Base-by-base conservation (phyloP, 2,888 invertebrate genomes). In the Ctenicera cuprea region DNA sequence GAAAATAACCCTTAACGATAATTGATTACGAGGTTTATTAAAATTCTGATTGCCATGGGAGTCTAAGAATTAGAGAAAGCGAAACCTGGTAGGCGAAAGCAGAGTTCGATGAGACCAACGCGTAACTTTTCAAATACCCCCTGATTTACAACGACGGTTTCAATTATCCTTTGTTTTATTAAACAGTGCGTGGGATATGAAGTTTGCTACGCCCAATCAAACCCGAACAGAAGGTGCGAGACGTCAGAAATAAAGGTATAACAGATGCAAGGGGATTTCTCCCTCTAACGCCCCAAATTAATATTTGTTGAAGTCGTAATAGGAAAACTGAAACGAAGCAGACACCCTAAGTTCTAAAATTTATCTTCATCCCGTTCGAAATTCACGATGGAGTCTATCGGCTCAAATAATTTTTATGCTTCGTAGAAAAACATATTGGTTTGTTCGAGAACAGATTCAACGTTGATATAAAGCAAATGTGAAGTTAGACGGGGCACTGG, bases 301-400 rank as follows among this genome's bases (percentile, higher is more conserved):
- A 61, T 61, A 61, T 61, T 61, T 61, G 61, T 61, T 61, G 38
- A 38, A 61, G 38, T 61, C 41, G 61, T 61, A 61, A 61, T 61
- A 38, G 61, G 38, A 61, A 61, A 61, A 20, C 16, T 61, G 61
- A 61, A 61, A 38, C 38, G 61, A 16, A 38, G 38, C 61, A 61
- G 61, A 18, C n/a, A 41, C 20, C 9, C 16, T 4, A 57, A 38
- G 61, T n/a, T 61, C 14, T 7, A 18, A 41, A 61, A 61, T 61
- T 61, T 61, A 61, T 61, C 61, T 61, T 41, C 61, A 61, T 61
- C 61, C 11, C 16, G 16, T n/a, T 37, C 14, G 41, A 9, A 30
- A 26, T 57, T 30, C 14, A 4, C 14, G 20, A 7, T n/a, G 20
- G 12, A 14, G 20, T 26, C 33, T 30, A 11, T 57, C 14, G 30